Percentiles rank a stretch among this genome's conserved stretches.
These are phyloP conservation scores for human DNA, from an alignment of 2,113 vertebrate species.

Conservation along the genomic window DNA sequence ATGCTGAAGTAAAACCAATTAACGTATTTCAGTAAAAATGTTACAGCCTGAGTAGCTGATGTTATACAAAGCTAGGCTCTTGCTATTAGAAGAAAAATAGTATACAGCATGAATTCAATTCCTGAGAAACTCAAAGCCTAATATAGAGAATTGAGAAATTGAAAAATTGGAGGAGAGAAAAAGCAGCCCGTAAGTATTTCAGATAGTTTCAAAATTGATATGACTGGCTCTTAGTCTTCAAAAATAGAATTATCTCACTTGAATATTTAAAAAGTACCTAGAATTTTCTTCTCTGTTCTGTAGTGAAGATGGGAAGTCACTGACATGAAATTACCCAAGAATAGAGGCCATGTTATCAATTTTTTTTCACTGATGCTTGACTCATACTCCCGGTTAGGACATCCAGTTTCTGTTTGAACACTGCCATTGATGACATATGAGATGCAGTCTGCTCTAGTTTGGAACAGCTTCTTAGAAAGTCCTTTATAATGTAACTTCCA, in stretches of 20 bases:
- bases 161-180: not conserved
- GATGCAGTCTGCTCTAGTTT: not conserved
- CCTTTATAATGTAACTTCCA: not conserved
- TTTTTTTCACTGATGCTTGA: not conserved
- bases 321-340: not conserved
- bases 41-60: not conserved
- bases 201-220: not conserved
- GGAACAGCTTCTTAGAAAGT: not conserved
- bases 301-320: not conserved
- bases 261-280: not conserved
- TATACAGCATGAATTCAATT: not conserved
- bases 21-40: constrained; percentile 39
- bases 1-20: constrained; percentile 23
- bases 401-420: not conserved
- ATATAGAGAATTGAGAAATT: not conserved
- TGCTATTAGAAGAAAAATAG: constrained; percentile 38
- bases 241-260: constrained; percentile 28
- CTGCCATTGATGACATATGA: not conserved
- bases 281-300: constrained; percentile 8
- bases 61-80: not conserved
- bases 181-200: not conserved
- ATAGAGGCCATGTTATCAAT: not conserved
- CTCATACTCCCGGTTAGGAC: not conserved
- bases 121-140: not conserved
- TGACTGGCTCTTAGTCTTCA: constrained; percentile 17